A percentile compares a stretch with the other conserved stretches of the same genome.
phyloP scores from a whole-genome alignment of 2,113 vertebrate genomes.

The Leptobrachium leishanense region DNA sequence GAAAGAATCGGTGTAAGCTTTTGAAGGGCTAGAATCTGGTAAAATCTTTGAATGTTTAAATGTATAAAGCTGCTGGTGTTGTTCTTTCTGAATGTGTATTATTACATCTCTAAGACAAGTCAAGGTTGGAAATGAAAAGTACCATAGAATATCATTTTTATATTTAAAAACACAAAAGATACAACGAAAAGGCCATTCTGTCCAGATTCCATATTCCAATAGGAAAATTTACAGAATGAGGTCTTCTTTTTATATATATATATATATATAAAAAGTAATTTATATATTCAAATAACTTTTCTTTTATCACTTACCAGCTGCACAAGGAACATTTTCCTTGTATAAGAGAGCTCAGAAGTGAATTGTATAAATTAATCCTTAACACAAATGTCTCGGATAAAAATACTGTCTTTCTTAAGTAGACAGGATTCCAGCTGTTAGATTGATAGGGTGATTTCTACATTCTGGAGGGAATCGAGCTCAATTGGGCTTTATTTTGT shows the following conservation, averaged over 20 bases:
- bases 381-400: conserved; percentile 37
- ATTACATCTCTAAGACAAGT: no score
- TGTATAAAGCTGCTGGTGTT: no score
- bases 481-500: conserved; percentile 47
- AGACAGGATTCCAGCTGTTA: conserved; percentile 39
- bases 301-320: conserved; percentile 3
- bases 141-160: no score
- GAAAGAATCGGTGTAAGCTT: no score
- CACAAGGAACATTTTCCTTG: conserved; percentile 22
- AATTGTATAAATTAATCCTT: conserved; percentile 45
- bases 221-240: conserved; percentile 23
- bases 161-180: no score
- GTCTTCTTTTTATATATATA: neutral
- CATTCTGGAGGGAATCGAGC: conserved; percentile 22
- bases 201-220: neutral
- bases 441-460: conserved; percentile 41
- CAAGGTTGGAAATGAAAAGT: no score
- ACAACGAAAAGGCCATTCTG: neutral
- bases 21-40: no score
- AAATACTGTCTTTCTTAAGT: conserved; percentile 32
- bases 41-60: no score
- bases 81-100: no score
- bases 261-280: conserved; percentile 2
- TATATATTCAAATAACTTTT: conserved; percentile 36
- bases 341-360: conserved; percentile 22